Evolutionary conservation across 2,888 invertebrate genomes (phyloP).

Genomic region (Brenthis hecate): DNA sequence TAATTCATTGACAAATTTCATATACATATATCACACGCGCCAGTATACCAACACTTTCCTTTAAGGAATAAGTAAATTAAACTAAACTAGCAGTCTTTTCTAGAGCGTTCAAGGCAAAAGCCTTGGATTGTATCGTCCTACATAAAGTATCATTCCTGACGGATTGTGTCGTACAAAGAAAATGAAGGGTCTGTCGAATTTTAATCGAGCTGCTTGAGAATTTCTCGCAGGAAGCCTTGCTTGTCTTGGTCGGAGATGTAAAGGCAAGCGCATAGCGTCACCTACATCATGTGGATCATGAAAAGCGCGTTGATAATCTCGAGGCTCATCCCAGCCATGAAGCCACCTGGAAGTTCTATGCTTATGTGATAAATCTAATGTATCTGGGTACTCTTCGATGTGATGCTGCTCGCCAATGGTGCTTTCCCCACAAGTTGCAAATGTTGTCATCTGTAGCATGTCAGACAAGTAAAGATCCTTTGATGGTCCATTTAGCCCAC

Average conservation of each 20-base stretch:
- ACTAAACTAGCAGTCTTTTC: slow-evolving; percentile 78
- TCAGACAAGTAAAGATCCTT: slow-evolving; percentile 92
- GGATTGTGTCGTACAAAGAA: slow-evolving; percentile 95
- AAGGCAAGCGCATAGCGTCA: slow-evolving; percentile 82
- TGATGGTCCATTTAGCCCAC: slow-evolving; percentile 90
- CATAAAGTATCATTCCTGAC: slow-evolving; percentile 93
- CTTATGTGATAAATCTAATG: slow-evolving; percentile 68
- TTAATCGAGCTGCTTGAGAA: slow-evolving; percentile 85
- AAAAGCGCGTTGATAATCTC: slow-evolving; percentile 86
- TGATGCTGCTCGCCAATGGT: slow-evolving; percentile 89
- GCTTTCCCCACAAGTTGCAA: slow-evolving; percentile 91
- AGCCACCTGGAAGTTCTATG: slow-evolving; percentile 76
- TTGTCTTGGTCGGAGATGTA: slow-evolving; percentile 87
- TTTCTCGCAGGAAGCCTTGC: slow-evolving; percentile 87
- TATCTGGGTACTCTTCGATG: slow-evolving; percentile 90
- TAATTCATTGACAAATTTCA: slow-evolving; percentile 62
- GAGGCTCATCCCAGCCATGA: slow-evolving; percentile 77
- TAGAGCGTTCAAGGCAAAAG: slow-evolving; percentile 85
- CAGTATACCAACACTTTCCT: slow-evolving; percentile 77
- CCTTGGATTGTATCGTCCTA: slow-evolving; percentile 93
- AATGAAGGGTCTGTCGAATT: slow-evolving; percentile 93
- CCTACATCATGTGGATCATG: slow-evolving; percentile 84
- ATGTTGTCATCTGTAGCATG: slow-evolving; percentile 91
- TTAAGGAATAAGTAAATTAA: slow-evolving; percentile 69
- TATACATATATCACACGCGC: slow-evolving; percentile 71